Conservation (phyloP, 2,113 vertebrate species). For the Coreoperca whiteheadi region DNA sequence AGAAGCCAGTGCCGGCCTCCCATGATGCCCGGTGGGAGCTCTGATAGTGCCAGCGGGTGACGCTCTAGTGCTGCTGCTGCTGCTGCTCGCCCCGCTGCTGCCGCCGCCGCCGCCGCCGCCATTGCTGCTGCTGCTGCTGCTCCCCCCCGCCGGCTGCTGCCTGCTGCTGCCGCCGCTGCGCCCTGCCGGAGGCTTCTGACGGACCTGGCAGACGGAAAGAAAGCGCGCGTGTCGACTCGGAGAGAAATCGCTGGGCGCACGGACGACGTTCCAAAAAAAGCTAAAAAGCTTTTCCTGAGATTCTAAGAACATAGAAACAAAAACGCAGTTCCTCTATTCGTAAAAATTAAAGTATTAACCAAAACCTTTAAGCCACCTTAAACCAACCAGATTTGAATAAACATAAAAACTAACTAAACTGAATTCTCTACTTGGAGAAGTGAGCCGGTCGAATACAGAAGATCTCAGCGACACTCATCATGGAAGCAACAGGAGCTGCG, state of each 20-base stretch:
- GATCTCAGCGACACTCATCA: too few relatives aligned
- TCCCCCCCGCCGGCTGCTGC: conserved; percentile 73
- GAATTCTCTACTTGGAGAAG: too few relatives aligned
- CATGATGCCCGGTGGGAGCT: conserved; percentile 60
- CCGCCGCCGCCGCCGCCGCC: conserved; percentile 85
- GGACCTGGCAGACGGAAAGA: conserved; percentile 52
- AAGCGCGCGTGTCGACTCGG: fast-evolving
- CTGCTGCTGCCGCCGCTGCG: conserved; percentile 83
- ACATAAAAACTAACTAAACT: too few relatives aligned
- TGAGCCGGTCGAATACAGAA: too few relatives aligned
- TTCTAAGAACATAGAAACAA: too few relatives aligned
- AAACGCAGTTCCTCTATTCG: background rate
- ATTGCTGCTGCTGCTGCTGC: conserved; percentile 87
- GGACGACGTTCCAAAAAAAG: background rate
- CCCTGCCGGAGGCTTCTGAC: conserved; percentile 88
- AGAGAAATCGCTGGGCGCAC: background rate
- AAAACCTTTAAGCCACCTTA: background rate
- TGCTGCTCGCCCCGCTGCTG: conserved; percentile 78
- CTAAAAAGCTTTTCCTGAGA: too few relatives aligned
- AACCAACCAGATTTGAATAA: too few relatives aligned
- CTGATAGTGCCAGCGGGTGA: conserved; percentile 84
- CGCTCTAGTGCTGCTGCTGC: conserved; percentile 87
- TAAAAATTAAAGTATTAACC: background rate
- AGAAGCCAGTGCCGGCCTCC: conserved; percentile 84
- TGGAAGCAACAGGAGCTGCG: background rate